These are phyloP conservation scores for Epinotia bilunana DNA, from an alignment of 2,888 invertebrate genomes.

Conservation along the genomic window DNA sequence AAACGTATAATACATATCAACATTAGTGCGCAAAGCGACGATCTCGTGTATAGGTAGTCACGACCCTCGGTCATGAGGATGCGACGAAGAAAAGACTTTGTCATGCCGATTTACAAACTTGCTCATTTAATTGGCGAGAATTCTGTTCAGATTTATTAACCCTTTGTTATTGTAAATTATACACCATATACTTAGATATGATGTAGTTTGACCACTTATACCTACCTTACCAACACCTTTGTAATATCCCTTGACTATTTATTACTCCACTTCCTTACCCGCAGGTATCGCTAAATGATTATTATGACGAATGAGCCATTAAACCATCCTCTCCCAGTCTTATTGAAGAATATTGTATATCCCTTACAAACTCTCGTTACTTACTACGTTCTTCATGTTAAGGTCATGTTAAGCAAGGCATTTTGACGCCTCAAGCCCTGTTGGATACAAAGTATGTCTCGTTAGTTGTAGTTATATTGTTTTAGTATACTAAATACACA, in stretches of 20 bases:
- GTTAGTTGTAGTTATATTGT: conserved; percentile 23
- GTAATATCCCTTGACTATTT: conserved; percentile 17
- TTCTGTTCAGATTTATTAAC: too few species aligned
- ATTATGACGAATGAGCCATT: conserved; percentile 11
- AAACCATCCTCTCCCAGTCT: neutral
- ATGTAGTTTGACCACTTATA: neutral
- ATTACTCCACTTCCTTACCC: conserved; percentile 26
- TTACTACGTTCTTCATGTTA: neutral
- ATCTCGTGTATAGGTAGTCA: too few species aligned
- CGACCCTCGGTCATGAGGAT: too few species aligned
- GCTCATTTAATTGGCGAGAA: too few species aligned
- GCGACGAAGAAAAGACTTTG: too few species aligned
- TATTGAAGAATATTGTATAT: neutral
- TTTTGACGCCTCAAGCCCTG: conserved; percentile 20
- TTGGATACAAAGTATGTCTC: conserved; percentile 15
- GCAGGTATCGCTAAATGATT: conserved; percentile 24
- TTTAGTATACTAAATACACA: conserved; percentile 5
- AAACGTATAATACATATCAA: too few species aligned
- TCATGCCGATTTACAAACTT: too few species aligned
- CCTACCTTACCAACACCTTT: neutral
- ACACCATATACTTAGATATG: neutral
- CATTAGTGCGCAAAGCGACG: too few species aligned
- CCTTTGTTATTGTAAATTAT: too few species aligned
- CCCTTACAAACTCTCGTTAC: too few species aligned
- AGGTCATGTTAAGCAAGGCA: neutral